Base-by-base conservation (phyloP, 2,888 invertebrate genomes). In the Pollenia griseotomentosa region DNA sequence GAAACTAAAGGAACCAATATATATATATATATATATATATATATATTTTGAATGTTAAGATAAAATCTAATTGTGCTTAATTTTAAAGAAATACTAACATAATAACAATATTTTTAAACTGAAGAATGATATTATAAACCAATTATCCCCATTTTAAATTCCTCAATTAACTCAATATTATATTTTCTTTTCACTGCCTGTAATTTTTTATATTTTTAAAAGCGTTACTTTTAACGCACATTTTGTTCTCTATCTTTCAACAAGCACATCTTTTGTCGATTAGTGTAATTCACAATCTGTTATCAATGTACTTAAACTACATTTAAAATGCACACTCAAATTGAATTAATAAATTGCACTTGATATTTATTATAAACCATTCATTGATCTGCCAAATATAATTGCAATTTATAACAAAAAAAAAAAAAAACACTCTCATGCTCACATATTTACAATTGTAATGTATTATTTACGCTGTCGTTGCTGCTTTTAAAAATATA, bases 311-410 rank as follows among this genome's bases (percentile, higher is more conserved):
- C 40, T 73, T 73, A 66, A 80, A 78, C 53, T 81, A 55, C 80
- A 73, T 86, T 80, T 61, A 57, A 75, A 75, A 75, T 80, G 71
- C 46, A 87, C 77, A 81, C 59, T 71, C 71, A 77, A 53, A 79
- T 73, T 84, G 48, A 74, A 83, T 71, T 77, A 75, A 83, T 81
- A 77, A 87, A 87, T 83, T 86, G 66, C 70, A 80, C 70, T 80
- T 75, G 79, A 75, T 79, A 80, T 83, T 79, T 75, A 71, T 65
- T 66, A 40, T 61, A 81, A 83, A 66, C 83, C 59, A 86, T 87
- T 87, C 83, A 83, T 73, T 87, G 86, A 87, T 87, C 81, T 83
- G 86, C 86, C 80, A 87, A 87, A 87, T 86, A 63, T 81, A 80
- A 80, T 83, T 80, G 63, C 80, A 80, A 77, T 81, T 71, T 65